Conservation (phyloP, 2,888 invertebrate genomes). For the Cepaea hortensis region DNA sequence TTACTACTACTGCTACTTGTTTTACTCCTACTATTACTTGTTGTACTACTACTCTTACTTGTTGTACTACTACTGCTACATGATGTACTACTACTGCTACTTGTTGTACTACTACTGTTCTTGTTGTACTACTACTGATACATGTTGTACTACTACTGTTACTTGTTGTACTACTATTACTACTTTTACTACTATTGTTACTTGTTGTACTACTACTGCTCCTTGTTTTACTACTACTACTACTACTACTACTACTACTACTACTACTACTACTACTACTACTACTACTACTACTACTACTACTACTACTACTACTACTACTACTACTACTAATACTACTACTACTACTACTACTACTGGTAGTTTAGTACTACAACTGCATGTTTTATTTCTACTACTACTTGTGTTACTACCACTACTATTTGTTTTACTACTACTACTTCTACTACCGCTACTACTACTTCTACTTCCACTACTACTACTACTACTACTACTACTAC, state of each 20-base stretch:
- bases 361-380: not conserved
- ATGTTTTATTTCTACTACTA: not conserved
- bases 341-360: constrained; percentile 9
- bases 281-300: constrained; percentile 9
- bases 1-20: too few species aligned
- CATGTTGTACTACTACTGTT: not conserved
- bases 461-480: constrained; percentile 11
- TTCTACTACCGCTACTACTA: constrained; percentile 1
- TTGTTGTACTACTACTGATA: not conserved
- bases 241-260: constrained; percentile 16
- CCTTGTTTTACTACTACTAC: not conserved
- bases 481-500: constrained; percentile 11
- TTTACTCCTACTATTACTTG: too few species aligned
- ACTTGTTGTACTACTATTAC: not conserved
- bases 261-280: constrained; percentile 9
- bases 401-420: not conserved
- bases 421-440: constrained; percentile 4
- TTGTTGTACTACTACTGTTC: too few species aligned
- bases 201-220: constrained; percentile 14
- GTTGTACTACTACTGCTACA: too few species aligned
- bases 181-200: not conserved
- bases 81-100: too few species aligned
- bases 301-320: constrained; percentile 9
- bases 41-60: too few species aligned
- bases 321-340: constrained; percentile 10